Base-by-base conservation (phyloP, 64 coral and sea anemone species). In the Montipora sp. region DNA sequence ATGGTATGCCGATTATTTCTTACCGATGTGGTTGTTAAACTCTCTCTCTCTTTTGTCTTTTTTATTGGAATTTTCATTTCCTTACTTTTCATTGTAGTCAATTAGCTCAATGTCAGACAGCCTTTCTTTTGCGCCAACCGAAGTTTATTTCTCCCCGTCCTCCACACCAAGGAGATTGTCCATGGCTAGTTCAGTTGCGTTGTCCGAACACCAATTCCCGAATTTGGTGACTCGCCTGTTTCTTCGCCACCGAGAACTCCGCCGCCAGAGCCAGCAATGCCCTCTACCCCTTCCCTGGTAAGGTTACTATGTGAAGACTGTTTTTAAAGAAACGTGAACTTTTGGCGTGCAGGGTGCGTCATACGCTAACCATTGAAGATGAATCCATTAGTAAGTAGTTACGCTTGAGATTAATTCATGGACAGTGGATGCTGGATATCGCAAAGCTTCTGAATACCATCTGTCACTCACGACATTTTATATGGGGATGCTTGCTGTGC, bases 81-180 rank as follows among this genome's bases (percentile, higher is more conserved):
- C 48, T 19, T 19, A 63, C 13, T 63, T 63, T 63, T 63, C 3
- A 93, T 80, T 72, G 7, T 27, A 95, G 93, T 88, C 92, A 27
- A 72, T 90, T 15, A 96, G 98, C 88, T 78, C 86, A 1, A 91
- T 99, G 66, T 96, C 98, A 12, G 94, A 96, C 74, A 81, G 77
- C 36, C 79, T 99, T n/a, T 99, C 98, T 18, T 77, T 94, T 23
- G 98, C 98, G 27, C 98, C 98, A 13, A 99, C 98, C 11, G 98
- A 99, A 14, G 83, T 99, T 79, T 99, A 99, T 53, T 73, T 69
- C 7, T 99, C 98, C 18, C 94, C 89, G 51, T 53, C 88, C 45
- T 83, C 89, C 47, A 96, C 94, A 44, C 98, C 98, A 65, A 83
- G 92, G 46, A 88, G 92, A 21, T 57, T 88, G 16, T 97, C 95